phyloP scores from a whole-genome alignment of 2,888 invertebrate genomes.

The Campopleginae sp. region DNA sequence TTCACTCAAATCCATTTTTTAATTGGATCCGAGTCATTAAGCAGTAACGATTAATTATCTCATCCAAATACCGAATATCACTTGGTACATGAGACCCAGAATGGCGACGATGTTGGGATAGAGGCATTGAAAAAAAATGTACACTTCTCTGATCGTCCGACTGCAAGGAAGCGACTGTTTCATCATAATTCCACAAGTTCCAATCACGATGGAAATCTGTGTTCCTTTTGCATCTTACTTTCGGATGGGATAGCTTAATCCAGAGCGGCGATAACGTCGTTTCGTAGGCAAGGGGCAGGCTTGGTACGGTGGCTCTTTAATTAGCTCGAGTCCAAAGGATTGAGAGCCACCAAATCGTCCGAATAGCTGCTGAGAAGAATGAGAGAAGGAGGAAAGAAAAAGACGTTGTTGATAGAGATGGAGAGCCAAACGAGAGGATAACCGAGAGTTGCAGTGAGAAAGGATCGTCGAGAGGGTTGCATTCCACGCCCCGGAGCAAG shows the following conservation, averaged over 20 bases:
- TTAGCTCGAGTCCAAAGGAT: conserved; percentile 35
- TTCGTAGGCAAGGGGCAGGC: neutral
- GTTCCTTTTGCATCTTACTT: neutral
- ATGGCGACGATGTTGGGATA: neutral
- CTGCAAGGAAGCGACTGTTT: neutral
- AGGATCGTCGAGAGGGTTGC: conserved; percentile 33
- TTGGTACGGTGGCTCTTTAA: conserved; percentile 31
- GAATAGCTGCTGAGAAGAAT: conserved; percentile 18
- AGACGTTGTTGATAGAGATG: conserved; percentile 40
- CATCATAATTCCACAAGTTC: conserved; percentile 7
- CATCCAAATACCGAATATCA: neutral
- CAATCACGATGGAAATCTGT: conserved; percentile 9
- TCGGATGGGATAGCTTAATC: neutral
- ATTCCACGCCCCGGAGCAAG: conserved; percentile 53
- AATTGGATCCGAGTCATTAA: neutral
- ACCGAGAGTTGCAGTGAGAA: conserved; percentile 56
- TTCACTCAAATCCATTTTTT: neutral
- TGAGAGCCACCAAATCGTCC: conserved; percentile 17
- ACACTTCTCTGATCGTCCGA: neutral
- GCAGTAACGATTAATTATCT: neutral
- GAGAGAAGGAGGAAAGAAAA: conserved; percentile 24
- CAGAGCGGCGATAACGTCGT: neutral
- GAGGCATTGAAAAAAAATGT: neutral
- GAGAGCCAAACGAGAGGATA: conserved; percentile 35
- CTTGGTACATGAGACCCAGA: neutral